Conservation (phyloP, 2,113 vertebrate species). For the Sprattus sprattus region DNA sequence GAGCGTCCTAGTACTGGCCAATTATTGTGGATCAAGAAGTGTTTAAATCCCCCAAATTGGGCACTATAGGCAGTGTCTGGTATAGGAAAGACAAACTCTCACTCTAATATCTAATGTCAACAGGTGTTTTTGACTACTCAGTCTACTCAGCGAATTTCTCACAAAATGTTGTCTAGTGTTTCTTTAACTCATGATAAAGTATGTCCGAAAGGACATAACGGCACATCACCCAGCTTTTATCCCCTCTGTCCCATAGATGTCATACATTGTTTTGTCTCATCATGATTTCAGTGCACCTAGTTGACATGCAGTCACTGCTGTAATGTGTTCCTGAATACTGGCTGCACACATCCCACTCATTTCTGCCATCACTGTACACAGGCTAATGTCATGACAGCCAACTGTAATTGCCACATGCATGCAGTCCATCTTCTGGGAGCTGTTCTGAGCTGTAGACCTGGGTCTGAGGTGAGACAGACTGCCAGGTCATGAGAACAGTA, state of each 20-base stretch:
- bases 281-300: no score
- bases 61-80: neutral
- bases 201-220: no score
- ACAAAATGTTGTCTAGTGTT: neutral
- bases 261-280: neutral
- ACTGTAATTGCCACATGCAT: neutral
- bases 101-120: neutral
- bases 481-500: conserved; percentile 37
- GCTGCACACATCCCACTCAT: no score
- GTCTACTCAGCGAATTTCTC: neutral
- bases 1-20: no score
- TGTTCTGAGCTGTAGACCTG: neutral
- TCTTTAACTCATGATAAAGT: no score
- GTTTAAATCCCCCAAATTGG: neutral
- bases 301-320: no score
- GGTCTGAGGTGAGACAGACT: neutral
- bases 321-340: neutral
- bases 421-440: neutral
- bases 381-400: neutral
- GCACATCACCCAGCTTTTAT: no score
- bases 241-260: no score
- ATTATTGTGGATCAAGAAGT: neutral
- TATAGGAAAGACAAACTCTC: neutral
- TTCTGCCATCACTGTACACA: neutral
- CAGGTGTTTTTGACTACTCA: neutral